Conservation (phyloP, 2,888 invertebrate genomes). For the Mesorhabditis belari region DNA sequence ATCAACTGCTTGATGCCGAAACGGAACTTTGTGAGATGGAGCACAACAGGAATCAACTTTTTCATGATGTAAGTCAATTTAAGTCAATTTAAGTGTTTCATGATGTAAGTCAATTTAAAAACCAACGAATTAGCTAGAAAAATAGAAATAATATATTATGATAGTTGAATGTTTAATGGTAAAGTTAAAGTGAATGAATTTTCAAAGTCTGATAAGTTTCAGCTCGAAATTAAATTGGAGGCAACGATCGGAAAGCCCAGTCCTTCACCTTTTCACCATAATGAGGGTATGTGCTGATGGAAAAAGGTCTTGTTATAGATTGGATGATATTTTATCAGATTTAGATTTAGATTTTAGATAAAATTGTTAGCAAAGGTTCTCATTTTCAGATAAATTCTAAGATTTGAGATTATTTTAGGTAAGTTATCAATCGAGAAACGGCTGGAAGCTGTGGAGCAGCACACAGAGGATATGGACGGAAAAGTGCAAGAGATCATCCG, state of each 20-base stretch:
- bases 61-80: constrained; percentile 22
- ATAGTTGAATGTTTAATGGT: too few relatives aligned
- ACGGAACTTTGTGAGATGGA: constrained; percentile 39
- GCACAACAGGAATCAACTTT: constrained; percentile 28
- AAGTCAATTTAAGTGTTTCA: too few relatives aligned
- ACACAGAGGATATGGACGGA: background rate
- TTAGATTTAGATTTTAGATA: too few relatives aligned
- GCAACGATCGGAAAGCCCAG: background rate
- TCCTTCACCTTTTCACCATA: background rate
- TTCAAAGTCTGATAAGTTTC: background rate
- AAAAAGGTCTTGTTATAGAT: too few relatives aligned
- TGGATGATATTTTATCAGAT: too few relatives aligned
- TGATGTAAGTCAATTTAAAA: too few relatives aligned
- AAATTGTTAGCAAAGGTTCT: too few relatives aligned
- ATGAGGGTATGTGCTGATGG: background rate
- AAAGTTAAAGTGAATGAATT: too few relatives aligned
- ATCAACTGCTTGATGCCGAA: constrained; percentile 37
- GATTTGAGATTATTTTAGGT: too few relatives aligned
- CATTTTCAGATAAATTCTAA: too few relatives aligned
- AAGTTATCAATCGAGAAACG: background rate
- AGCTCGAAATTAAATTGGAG: background rate
- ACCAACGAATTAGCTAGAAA: too few relatives aligned
- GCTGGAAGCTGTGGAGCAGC: background rate
- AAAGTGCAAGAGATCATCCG: background rate
- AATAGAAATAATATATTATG: too few relatives aligned